Percentiles rank a stretch among this genome's conserved stretches.
phyloP scores from a whole-genome alignment of 2,797 vertebrate species.

The Hypotaenidia philippensis region DNA sequence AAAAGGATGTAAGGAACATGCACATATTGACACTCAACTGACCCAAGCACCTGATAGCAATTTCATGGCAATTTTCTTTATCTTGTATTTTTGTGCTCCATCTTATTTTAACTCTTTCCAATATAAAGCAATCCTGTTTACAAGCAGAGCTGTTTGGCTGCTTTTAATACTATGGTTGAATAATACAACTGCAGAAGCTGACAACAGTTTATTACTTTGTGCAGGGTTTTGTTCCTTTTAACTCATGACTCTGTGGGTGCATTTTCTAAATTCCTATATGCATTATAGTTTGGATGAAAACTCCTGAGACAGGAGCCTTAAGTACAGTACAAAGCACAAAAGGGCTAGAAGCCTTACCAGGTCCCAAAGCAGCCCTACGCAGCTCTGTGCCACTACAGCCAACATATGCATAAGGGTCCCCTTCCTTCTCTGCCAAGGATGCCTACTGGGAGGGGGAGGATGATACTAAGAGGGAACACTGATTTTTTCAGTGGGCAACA shows the following conservation, averaged over 20 bases:
- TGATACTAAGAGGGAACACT: neutral
- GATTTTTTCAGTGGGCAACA: neutral
- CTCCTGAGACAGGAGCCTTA: neutral
- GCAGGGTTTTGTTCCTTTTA: neutral
- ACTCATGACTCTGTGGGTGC: neutral
- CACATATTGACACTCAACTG: rapidly evolving
- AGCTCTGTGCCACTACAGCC: neutral
- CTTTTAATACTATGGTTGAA: neutral
- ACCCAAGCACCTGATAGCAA: neutral
- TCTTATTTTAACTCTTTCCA: constrained; percentile 2
- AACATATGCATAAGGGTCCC: neutral
- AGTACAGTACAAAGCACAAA: neutral
- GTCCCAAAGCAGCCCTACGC: neutral
- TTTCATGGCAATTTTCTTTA: neutral
- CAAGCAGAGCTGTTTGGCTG: neutral
- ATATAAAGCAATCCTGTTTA: neutral
- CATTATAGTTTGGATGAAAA: neutral
- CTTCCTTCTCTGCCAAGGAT: neutral
- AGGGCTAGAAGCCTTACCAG: neutral
- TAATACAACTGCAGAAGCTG: neutral
- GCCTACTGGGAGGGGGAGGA: neutral
- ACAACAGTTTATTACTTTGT: neutral
- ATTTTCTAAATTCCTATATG: neutral
- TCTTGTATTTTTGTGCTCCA: neutral
- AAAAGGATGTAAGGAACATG: neutral